phyloP scores from a whole-genome alignment of 2,797 vertebrate genomes.

The Euphonia xanthogaster region DNA sequence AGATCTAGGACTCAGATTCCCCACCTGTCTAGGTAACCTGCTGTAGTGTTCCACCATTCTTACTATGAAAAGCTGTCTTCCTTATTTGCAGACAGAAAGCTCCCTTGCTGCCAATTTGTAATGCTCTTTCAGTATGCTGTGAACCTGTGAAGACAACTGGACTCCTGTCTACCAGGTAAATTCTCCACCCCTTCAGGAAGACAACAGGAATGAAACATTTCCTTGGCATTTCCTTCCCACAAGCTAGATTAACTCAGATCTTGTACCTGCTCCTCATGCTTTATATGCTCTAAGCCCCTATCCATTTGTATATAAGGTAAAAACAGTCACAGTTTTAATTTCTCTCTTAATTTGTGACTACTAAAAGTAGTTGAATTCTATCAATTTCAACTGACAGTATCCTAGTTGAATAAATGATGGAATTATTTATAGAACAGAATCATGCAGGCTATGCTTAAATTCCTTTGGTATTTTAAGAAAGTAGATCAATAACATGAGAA shows the following conservation, averaged over 20 bases:
- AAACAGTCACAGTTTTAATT: neutral
- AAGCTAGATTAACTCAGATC: neutral
- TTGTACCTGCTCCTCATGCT: neutral
- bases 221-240: rapidly evolving
- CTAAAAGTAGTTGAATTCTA: neutral
- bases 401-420: neutral
- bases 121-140: neutral
- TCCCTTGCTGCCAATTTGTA: neutral
- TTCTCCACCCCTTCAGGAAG: neutral
- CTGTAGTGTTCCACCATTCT: neutral
- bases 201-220: neutral
- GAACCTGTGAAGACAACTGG: rapidly evolving
- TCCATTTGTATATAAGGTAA: neutral
- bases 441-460: neutral
- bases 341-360: neutral
- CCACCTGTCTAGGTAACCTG: neutral
- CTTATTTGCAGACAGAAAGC: neutral
- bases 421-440: neutral
- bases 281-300: neutral
- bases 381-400: neutral
- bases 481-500: neutral
- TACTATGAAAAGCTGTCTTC: neutral
- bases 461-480: neutral
- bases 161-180: neutral
- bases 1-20: neutral